Base-by-base conservation (phyloP, 2,888 invertebrate species). In the Rhingia campestris region DNA sequence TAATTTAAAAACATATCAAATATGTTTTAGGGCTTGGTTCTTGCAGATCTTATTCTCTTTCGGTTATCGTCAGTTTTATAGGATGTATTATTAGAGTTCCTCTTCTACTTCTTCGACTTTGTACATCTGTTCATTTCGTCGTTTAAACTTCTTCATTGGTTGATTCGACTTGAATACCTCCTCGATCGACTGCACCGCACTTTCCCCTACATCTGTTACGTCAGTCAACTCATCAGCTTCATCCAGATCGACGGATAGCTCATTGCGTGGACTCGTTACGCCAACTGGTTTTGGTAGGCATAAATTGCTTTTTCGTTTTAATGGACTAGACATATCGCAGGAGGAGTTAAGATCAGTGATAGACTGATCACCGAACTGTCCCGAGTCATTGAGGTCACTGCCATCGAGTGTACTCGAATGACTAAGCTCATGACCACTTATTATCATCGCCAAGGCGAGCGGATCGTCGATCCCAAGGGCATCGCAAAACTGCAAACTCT, bases 401-500 rank as follows among this genome's bases (percentile, higher is more conserved):
- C 88, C 86, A 14, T 88, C 88, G 0, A 88, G 63, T 4, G 86
- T 87, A 67, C 81, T 87, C 2, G 89, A 88, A 75, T 88, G 87
- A 39, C 88, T 91, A 14, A 91, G 73, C 47, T 89, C 90, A 80
- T 92, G 90, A 0, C 94, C 93, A 30, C 90, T 90, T 74, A 93
- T 90, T 10, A 93, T 91, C 90, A 94, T 90, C 0, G 95, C 90
- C 43, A 95, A 91, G 86, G 93, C 93, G 10, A 96, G 91, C 0
- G 98, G 98, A 92, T 98, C 97, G 89, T 96, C 95, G 72, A 98
- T 94, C 0, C 94, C 94, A 45, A 96, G 90, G 81, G 90, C 93
- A 56, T 94, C 92, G 90, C 96, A 96, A 51, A 96, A 93, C 12
- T 91, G 89, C 10, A 92, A 92, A 6, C 95, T 95, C 89, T 96